Conservation (phyloP, 2,888 invertebrate genomes). For the Phengaris alcon region DNA sequence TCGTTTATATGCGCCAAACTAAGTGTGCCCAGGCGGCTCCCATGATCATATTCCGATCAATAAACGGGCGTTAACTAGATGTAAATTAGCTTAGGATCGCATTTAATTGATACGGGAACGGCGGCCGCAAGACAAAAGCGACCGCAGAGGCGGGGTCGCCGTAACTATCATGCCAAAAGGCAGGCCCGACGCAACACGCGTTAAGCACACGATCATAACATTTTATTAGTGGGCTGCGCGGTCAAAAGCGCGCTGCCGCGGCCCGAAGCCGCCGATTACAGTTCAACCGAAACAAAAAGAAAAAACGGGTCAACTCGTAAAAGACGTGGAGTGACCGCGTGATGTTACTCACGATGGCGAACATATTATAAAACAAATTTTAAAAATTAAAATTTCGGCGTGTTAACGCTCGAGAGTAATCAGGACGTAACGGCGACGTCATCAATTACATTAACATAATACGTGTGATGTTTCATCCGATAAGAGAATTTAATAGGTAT, state of each 20-base stretch:
- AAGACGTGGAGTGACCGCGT: constrained; percentile 68
- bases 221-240: constrained; percentile 75
- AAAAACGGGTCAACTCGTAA: constrained; percentile 75
- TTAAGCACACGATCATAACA: constrained; percentile 79
- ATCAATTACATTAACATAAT: constrained; percentile 26
- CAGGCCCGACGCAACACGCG: constrained; percentile 75
- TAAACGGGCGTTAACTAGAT: constrained; percentile 54
- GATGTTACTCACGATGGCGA: constrained; percentile 30
- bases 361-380: constrained; percentile 7
- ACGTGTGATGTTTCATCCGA: constrained; percentile 17
- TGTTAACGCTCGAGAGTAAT: constrained; percentile 21
- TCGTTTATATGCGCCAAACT: constrained; percentile 41
- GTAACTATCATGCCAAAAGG: constrained; percentile 77
- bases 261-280: constrained; percentile 66
- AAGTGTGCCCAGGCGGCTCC: constrained; percentile 33
- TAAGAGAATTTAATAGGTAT: constrained; percentile 29
- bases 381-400: not conserved
- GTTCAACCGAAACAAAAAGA: constrained; percentile 73
- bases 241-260: constrained; percentile 77
- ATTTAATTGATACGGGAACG: constrained; percentile 74
- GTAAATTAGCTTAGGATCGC: constrained; percentile 57
- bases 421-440: constrained; percentile 30
- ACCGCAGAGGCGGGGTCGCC: constrained; percentile 71
- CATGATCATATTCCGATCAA: constrained; percentile 50
- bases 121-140: constrained; percentile 64